phyloP scores from a whole-genome alignment of 1,140 invertebrate species.

The Callitettix versicolor region DNA sequence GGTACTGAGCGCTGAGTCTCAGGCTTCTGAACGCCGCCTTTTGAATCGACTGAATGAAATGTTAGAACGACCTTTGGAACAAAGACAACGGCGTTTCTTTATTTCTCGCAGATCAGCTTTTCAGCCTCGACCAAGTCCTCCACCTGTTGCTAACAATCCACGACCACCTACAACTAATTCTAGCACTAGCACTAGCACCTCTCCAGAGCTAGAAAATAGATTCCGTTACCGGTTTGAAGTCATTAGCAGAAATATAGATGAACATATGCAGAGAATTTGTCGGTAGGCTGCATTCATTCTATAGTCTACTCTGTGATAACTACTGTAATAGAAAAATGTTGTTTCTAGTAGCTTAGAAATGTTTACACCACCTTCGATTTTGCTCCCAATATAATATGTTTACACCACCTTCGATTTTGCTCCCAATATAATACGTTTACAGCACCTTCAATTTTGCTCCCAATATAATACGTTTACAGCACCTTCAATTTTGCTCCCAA shows the following conservation, averaged over 20 bases:
- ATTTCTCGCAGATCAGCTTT: slow-evolving; percentile 7
- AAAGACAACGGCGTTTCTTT: slow-evolving; percentile 1
- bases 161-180: slow-evolving; percentile 1
- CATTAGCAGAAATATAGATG: slow-evolving; percentile 34
- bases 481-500: no score
- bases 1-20: slow-evolving; percentile 16
- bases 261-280: slow-evolving; percentile 36
- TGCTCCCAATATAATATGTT: no score
- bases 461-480: no score
- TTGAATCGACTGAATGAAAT: slow-evolving; percentile 15
- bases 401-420: no score
- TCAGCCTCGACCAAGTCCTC: neutral
- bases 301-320: no score
- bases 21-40: slow-evolving; percentile 19
- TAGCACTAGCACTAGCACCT: neutral
- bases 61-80: slow-evolving; percentile 10
- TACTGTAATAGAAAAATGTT: no score
- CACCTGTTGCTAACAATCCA: neutral
- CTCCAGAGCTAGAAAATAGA: slow-evolving; percentile 21
- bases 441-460: no score
- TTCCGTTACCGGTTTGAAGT: slow-evolving; percentile 30
- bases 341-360: no score
- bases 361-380: no score
- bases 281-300: no score
- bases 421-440: no score